A percentile compares a stretch with the other conserved stretches of the same genome.
Evolutionary conservation across 2,113 vertebrate genomes (phyloP).

Genomic region (Ivindomyrus marchei): DNA sequence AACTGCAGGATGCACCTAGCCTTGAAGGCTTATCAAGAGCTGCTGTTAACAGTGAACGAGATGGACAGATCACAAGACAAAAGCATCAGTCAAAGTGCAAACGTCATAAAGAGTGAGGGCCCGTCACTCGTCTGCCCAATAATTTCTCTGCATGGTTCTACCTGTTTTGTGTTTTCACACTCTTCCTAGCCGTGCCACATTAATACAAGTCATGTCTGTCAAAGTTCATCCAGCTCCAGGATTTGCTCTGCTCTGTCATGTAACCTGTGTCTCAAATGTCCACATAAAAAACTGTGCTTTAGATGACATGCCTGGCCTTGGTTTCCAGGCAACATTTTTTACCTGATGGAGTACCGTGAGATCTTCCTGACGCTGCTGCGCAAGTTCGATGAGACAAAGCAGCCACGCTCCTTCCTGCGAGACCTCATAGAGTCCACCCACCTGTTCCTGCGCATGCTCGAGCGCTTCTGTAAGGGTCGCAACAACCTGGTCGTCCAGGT

Average conservation of each 20-base stretch:
- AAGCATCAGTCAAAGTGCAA: constrained; percentile 76
- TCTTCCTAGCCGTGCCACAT: neutral
- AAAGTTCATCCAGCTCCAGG: neutral
- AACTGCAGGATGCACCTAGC: constrained; percentile 85
- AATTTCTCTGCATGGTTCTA: neutral
- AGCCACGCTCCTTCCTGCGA: constrained; percentile 78
- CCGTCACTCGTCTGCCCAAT: neutral
- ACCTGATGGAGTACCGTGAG: constrained; percentile 94
- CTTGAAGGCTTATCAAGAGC: constrained; percentile 89
- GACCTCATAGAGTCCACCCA: constrained; percentile 91
- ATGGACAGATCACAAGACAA: constrained; percentile 78
- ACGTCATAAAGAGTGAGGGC: constrained; percentile 83
- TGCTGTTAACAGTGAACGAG: constrained; percentile 82
- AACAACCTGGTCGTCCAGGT: constrained; percentile 82
- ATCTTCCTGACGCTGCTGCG: constrained; percentile 85
- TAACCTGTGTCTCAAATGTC: neutral
- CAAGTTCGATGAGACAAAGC: constrained; percentile 80
- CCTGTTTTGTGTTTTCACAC: neutral
- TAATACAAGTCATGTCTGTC: neutral
- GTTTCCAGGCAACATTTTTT: constrained; percentile 85
- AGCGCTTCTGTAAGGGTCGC: constrained; percentile 80
- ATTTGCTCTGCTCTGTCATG: neutral
- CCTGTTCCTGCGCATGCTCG: constrained; percentile 88
- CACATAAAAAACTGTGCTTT: neutral
- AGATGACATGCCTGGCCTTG: neutral